Conservation (phyloP, 2,113 vertebrate species). For the Myrmecophaga tridactyla region DNA sequence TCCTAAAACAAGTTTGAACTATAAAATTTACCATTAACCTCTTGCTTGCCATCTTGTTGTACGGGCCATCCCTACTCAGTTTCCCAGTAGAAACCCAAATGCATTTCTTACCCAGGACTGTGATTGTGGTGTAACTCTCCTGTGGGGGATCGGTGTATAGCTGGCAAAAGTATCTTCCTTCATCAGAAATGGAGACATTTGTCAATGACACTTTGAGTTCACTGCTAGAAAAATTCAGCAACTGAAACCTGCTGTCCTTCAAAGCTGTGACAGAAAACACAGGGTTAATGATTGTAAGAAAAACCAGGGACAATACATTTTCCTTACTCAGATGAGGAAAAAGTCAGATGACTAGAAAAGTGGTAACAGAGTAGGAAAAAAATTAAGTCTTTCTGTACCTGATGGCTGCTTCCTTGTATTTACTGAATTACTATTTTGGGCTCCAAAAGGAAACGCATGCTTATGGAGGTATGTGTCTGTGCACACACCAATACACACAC, state of each 20-base stretch:
- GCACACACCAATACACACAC: too few species aligned
- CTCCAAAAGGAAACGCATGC: neutral
- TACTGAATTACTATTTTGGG: neutral
- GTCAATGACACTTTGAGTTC: conserved; percentile 97
- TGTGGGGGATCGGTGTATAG: conserved; percentile 99
- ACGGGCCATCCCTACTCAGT: neutral
- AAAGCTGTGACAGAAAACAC: conserved; percentile 87
- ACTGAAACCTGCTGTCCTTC: conserved; percentile 99
- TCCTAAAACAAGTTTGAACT: conserved; percentile 3
- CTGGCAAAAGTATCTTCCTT: conserved; percentile 98
- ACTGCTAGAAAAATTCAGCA: conserved; percentile 99
- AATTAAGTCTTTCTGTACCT: neutral
- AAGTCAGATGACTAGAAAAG: neutral
- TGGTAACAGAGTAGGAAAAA: neutral
- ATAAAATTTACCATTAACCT: conserved; percentile 40
- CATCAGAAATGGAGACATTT: conserved; percentile 98
- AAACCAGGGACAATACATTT: neutral
- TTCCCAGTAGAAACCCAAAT: fast-evolving
- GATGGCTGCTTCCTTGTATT: neutral
- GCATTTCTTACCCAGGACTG: conserved; percentile 91
- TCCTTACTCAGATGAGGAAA: neutral
- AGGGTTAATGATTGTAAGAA: neutral
- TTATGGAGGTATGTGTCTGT: fast-evolving
- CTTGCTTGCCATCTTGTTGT: neutral
- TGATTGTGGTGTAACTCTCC: conserved; percentile 96